A percentile compares a stretch with the other conserved stretches of the same genome.
phyloP scores from a whole-genome alignment of 2,797 vertebrate genomes.

The Mormyrops boulengeri region DNA sequence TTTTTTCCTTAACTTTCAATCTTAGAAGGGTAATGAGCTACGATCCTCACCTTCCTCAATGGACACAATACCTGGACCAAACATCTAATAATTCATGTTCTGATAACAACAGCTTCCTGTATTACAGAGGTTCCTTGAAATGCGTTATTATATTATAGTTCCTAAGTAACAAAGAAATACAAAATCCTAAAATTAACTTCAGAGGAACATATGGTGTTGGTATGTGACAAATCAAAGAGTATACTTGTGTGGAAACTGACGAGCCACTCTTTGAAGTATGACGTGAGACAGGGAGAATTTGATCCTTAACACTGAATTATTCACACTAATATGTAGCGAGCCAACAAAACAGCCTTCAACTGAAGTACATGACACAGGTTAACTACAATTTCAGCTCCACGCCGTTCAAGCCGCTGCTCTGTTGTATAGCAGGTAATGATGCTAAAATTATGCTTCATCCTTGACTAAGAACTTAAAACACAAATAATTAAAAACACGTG shows the following conservation, averaged over 20 bases:
- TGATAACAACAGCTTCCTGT: neutral
- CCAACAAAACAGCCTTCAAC: neutral
- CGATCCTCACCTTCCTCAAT: neutral
- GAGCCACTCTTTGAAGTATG: neutral
- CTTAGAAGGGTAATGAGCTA: neutral
- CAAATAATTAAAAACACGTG: neutral
- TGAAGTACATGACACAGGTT: neutral
- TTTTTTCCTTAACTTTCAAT: neutral
- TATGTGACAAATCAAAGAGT: neutral
- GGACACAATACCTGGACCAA: neutral
- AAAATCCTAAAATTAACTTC: neutral
- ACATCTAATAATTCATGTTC: neutral
- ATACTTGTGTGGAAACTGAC: neutral
- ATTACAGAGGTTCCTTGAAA: neutral
- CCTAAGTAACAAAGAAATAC: neutral
- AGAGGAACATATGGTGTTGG: neutral
- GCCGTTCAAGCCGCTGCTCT: neutral
- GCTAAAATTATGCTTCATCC: neutral
- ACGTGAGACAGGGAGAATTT: neutral
- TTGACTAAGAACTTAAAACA: neutral
- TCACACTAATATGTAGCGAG: neutral
- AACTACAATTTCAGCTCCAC: neutral
- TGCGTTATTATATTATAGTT: neutral
- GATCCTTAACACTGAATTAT: conserved; percentile 1
- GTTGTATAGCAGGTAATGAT: neutral